Evolutionary conservation across 2,888 invertebrate species (phyloP), one percentile per base, ranked within the genome.

Genomic region (Dromius quadrimaculatus): DNA sequence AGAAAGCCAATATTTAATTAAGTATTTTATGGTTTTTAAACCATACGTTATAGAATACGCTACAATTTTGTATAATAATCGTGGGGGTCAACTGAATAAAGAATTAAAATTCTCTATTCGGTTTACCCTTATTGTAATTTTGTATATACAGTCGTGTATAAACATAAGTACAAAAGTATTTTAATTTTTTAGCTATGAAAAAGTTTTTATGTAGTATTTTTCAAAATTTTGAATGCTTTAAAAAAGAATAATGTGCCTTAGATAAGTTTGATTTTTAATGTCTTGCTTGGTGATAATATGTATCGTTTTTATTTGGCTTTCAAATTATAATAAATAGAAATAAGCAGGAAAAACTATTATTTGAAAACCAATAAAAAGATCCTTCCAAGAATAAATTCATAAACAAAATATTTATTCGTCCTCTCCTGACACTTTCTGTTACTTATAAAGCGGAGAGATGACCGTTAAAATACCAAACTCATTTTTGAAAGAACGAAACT

Each of bases 231-330:
- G 28, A 54, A 28, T 59, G 59, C 59, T 59, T 54, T 36, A 36
- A 59, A 32, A 36, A 57, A 32, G 34, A 17, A 57, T 65, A 65
- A 54, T 66, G 66, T 66, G 66, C 66, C 66, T 66, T 66, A 66
- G 66, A 13, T 54, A 54, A 28, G 57, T 32, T 36, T 20, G 20
- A 54, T 66, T 63, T 43, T 63, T 28, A 32, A 61, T 65, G 65
- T 65, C 34, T n/a, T 54, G 54, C 57, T 66, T 66, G 66, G 54
- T 66, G 36, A 66, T 22, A 57, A 66, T 66, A 54, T 43, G 5
- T 32, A 23, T 41, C 22, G 23, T 62, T 22, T 17, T 23, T 54
- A 47, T 54, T 54, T 62, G 38, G 62, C 41, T 22, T 62, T 54
- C 54, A 28, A 54, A 28, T 8, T 28, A 23, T 32, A 43, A 43